Conservation (phyloP, 1,140 invertebrate genomes). For the Lordiphosa stackelbergi region DNA sequence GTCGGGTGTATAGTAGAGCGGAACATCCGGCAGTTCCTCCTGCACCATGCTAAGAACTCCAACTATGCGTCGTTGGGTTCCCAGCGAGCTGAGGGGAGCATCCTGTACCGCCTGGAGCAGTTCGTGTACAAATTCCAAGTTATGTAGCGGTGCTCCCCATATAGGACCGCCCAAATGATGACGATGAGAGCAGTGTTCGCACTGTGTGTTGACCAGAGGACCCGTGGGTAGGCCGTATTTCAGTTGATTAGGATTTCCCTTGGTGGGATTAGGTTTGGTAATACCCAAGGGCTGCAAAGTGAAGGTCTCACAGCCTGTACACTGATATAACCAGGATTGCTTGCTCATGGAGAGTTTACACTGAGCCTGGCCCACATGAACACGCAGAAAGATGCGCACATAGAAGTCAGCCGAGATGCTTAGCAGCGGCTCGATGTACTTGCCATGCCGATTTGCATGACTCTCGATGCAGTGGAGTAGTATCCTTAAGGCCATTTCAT, state of each 20-base stretch:
- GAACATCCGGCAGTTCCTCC: slow-evolving; percentile 90
- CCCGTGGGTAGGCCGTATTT: slow-evolving; percentile 84
- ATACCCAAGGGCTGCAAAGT: slow-evolving; percentile 87
- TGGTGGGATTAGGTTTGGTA: slow-evolving; percentile 79
- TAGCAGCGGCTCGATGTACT: slow-evolving; percentile 94
- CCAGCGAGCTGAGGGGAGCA: slow-evolving; percentile 77
- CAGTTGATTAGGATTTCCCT: slow-evolving; percentile 79
- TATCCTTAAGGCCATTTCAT: slow-evolving; percentile 97
- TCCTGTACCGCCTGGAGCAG: slow-evolving; percentile 78
- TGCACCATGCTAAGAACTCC: slow-evolving; percentile 84
- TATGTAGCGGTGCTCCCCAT: slow-evolving; percentile 92
- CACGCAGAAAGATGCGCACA: slow-evolving; percentile 93
- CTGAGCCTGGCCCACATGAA: slow-evolving; percentile 86
- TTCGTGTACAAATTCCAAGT: slow-evolving; percentile 85
- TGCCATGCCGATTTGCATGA: slow-evolving; percentile 94
- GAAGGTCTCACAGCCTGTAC: slow-evolving; percentile 90
- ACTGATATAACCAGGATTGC: slow-evolving; percentile 91
- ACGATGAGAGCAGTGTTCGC: slow-evolving; percentile 86
- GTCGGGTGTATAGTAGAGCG: slow-evolving; percentile 90
- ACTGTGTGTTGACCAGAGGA: slow-evolving; percentile 83
- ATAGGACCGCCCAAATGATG: slow-evolving; percentile 95
- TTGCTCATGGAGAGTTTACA: slow-evolving; percentile 93
- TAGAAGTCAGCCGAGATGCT: slow-evolving; percentile 98
- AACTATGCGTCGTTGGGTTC: slow-evolving; percentile 86
- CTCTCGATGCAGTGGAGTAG: slow-evolving; percentile 92